Evolutionary conservation across 2,797 vertebrate species (phyloP).

Genomic region (Ctenopoma multispine): DNA sequence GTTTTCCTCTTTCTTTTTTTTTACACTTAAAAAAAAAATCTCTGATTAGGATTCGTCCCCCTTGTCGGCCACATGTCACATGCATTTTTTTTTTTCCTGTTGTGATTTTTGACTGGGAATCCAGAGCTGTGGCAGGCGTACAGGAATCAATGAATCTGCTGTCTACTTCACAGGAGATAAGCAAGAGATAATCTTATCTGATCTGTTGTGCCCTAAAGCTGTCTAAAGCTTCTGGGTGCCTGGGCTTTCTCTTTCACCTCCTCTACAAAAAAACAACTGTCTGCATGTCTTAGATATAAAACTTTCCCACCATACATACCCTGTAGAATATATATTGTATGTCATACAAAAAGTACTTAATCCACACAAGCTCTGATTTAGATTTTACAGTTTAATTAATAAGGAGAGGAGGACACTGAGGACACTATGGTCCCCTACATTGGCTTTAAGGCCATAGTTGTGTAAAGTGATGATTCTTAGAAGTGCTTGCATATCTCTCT

Average conservation of each 20-base stretch:
- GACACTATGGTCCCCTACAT: not conserved
- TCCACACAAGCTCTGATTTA: not conserved
- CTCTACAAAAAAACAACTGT: constrained; percentile 31
- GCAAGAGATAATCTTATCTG: constrained; percentile 75
- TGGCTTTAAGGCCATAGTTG: constrained; percentile 10
- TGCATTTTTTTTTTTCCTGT: not conserved
- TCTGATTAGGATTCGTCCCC: constrained; percentile 11
- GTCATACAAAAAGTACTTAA: not conserved
- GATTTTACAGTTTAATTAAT: not conserved
- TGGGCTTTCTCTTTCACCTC: constrained; percentile 67
- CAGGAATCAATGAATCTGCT: constrained; percentile 72
- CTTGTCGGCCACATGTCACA: not conserved
- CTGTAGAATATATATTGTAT: not conserved
- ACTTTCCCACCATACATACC: not conserved
- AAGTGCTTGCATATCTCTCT: constrained; percentile 37
- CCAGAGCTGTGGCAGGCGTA: constrained; percentile 37
- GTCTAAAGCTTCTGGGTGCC: constrained; percentile 69
- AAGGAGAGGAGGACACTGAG: too few species aligned
- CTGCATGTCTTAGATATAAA: constrained; percentile 6
- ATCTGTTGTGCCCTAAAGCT: constrained; percentile 78
- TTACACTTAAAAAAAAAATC: too few species aligned
- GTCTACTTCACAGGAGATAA: constrained; percentile 75
- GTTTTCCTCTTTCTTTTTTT: too few species aligned
- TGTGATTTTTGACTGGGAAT: constrained; percentile 49
- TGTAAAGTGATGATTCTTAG: constrained; percentile 22